A percentile compares a stretch with the other conserved stretches of the same genome.
Evolutionary conservation across 2,797 vertebrate genomes (phyloP).

Genomic region (Acrocephalus scirpaceus): DNA sequence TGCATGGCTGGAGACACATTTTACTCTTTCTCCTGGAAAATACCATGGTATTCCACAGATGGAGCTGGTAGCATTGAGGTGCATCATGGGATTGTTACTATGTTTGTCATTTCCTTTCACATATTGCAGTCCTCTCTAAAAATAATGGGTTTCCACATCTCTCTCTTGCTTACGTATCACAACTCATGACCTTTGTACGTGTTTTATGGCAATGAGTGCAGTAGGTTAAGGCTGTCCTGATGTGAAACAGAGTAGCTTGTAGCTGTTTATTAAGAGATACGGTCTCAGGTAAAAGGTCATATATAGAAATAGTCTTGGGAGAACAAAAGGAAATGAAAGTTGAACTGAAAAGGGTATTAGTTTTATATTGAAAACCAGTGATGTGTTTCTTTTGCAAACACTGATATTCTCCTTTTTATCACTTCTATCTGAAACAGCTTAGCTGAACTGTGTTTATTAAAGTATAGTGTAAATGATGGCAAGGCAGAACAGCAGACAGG

Average conservation of each 20-base stretch:
- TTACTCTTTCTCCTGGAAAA: not conserved
- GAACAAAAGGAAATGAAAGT: constrained; percentile 38
- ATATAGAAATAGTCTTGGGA: constrained; percentile 14
- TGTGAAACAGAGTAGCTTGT: constrained; percentile 17
- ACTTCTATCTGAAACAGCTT: not conserved
- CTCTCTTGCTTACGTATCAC: not conserved
- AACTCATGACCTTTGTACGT: not conserved
- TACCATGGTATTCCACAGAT: not conserved
- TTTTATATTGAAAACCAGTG: not conserved
- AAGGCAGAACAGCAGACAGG: not conserved
- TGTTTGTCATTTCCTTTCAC: constrained; percentile 41
- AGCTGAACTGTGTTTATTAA: not conserved
- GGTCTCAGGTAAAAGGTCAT: constrained; percentile 38
- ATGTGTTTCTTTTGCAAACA: not conserved
- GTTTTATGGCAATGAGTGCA: not conserved
- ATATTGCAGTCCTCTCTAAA: not conserved
- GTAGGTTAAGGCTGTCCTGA: not conserved
- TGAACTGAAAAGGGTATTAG: not conserved
- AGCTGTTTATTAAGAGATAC: constrained; percentile 10
- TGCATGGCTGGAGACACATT: not conserved
- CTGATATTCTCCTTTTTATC: not conserved
- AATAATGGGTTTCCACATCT: constrained; percentile 21
- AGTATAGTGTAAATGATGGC: not conserved
- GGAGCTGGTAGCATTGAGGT: not conserved
- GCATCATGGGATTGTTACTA: not conserved